Percentiles rank a stretch among this genome's conserved stretches.
These are phyloP conservation scores for Epirrhoe alternata DNA, from an alignment of 2,888 invertebrate species.

Conservation along the genomic window DNA sequence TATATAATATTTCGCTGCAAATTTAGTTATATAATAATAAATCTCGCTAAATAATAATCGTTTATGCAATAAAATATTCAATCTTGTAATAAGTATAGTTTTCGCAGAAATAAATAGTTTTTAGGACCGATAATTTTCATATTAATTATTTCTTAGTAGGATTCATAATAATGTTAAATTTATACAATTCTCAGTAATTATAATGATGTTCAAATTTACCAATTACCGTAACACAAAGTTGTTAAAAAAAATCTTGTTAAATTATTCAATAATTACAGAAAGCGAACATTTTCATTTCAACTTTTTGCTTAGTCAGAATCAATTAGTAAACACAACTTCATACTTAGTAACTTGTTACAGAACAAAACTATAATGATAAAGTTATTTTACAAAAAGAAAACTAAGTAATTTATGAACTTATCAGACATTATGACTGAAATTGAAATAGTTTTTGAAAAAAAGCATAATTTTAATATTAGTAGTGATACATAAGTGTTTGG, in stretches of 20 bases:
- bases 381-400: too few relatives aligned
- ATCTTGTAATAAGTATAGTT: not conserved
- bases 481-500: not conserved
- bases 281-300: too few relatives aligned
- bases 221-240: conserved; percentile 14
- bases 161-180: conserved; percentile 5
- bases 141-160: not conserved
- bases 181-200: conserved; percentile 9
- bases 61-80: not conserved
- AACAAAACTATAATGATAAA: too few relatives aligned
- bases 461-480: not conserved
- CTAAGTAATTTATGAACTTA: too few relatives aligned
- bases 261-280: not conserved
- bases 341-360: too few relatives aligned
- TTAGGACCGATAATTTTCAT: not conserved
- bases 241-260: not conserved
- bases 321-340: too few relatives aligned
- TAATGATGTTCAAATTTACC: conserved; percentile 14
- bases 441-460: too few relatives aligned
- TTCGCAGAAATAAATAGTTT: not conserved
- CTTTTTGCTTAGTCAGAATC: too few relatives aligned
- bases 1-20: not conserved
- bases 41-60: not conserved
- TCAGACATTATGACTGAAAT: too few relatives aligned
- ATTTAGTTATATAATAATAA: too few relatives aligned